These are phyloP conservation scores for Limnothrissa miodon DNA, from an alignment of 2,113 vertebrate species.

Conservation along the genomic window DNA sequence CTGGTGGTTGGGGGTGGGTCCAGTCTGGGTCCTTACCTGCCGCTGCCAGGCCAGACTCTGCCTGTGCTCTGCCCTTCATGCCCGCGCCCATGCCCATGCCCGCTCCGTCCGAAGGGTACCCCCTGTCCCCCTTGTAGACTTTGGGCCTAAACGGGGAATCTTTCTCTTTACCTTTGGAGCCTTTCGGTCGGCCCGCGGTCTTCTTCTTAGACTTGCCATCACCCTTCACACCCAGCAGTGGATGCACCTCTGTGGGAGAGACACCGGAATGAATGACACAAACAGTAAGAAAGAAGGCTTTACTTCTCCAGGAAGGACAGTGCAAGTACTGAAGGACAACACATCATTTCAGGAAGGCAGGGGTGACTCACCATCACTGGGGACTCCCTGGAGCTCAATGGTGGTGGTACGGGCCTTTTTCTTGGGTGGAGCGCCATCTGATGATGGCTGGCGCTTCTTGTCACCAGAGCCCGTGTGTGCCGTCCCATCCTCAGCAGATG, in stretches of 20 bases:
- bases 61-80: constrained; percentile 93
- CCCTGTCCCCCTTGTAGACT: constrained; percentile 94
- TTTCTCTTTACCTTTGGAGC: constrained; percentile 99
- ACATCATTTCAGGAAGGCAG: background rate
- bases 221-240: constrained; percentile 95
- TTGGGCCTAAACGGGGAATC: constrained; percentile 98
- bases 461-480: constrained; percentile 63
- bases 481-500: constrained; percentile 73
- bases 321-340: no score
- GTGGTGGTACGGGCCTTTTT: constrained; percentile 98
- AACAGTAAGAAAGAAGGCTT: background rate
- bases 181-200: constrained; percentile 96
- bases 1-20: constrained; percentile 50
- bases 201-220: constrained; percentile 99
- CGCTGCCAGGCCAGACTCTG: constrained; percentile 87
- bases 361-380: constrained; percentile 83
- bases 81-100: constrained; percentile 65
- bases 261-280: constrained; percentile 16
- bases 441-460: constrained; percentile 87
- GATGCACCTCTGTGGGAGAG: constrained; percentile 86
- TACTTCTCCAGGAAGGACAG: no score
- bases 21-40: constrained; percentile 85
- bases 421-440: constrained; percentile 88
- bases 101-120: constrained; percentile 82
- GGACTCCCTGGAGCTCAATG: constrained; percentile 95